Base-by-base conservation (phyloP, 1,140 invertebrate genomes). In the Meteorus sp. region DNA sequence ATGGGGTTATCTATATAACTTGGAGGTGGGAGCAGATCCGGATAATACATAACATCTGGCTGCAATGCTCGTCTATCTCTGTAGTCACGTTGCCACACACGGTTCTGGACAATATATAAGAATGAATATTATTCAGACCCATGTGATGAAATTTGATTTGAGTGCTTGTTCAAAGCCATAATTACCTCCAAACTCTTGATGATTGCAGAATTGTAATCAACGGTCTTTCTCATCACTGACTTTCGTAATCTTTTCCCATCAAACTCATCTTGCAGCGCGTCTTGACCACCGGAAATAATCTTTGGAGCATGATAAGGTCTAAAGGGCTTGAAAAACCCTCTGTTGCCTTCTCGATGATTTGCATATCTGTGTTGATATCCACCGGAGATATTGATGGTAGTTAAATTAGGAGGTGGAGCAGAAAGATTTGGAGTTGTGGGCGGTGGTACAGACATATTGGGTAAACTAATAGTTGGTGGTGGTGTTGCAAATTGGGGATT, bases 191-290 rank as follows among this genome's bases (percentile, higher is more conserved):
- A 80, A 69, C 89, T 89, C 74, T 93, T 93, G 50, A 97, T 91
- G 65, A 98, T 90, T 27, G 95, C 88, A n/a, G 94, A 89, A 85
- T 98, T 98, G 78, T 98, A 98, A 82, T 99, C 97, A 37, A 99
- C 94, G 37, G 96, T 98, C 84, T 97, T 98, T 65, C 96, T 84
- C 86, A 98, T 96, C 54, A 97, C 92, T 61, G 94, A 94, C 82
- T 98, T 99, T 66, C 96, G 81, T 56, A 98, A 84, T 58, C 95
- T 85, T 83, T 98, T 97, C 25, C 95, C 96, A 84, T 97, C 95
- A 77, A 96, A 97, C 77, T 96, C 94, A 71, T 90, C 88, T 67
- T 89, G 85, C 6, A 80, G 55, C 5, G 61, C 66, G 48, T 80
- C 78, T 45, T 75, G 76, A 13, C 68, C 66, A 6, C 75, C 75